phyloP scores from a whole-genome alignment of 2,113 vertebrate genomes.

The Mustelus asterias region DNA sequence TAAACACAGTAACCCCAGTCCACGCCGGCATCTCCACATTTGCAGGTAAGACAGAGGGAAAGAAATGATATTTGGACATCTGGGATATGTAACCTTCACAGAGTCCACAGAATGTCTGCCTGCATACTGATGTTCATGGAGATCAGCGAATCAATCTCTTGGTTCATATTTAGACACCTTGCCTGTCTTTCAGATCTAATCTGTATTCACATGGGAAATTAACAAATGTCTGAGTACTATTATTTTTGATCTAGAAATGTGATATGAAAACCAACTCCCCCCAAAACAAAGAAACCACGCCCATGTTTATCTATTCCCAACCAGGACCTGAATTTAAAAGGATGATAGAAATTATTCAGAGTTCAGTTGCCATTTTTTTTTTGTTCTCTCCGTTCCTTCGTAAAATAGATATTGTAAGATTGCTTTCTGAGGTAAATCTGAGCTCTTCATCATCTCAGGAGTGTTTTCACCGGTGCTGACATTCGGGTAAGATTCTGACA shows the following conservation, averaged over 20 bases:
- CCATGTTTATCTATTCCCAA: background rate
- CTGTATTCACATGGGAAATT: slow-evolving; percentile 35
- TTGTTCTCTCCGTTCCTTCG: background rate
- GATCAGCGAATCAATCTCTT: slow-evolving; percentile 22
- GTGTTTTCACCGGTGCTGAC: background rate
- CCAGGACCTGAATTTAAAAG: background rate
- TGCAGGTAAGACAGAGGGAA: background rate
- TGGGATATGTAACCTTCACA: background rate
- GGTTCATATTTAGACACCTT: background rate
- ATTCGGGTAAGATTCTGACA: background rate
- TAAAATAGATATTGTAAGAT: background rate
- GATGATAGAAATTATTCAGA: background rate
- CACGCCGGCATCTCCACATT: too few relatives aligned
- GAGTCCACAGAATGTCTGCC: background rate
- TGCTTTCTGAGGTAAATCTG: background rate
- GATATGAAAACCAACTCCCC: background rate
- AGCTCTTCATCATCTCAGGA: background rate
- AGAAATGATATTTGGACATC: background rate
- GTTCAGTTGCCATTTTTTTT: background rate
- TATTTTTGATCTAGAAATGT: slow-evolving; percentile 1
- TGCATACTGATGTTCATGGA: background rate
- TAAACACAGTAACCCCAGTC: too few relatives aligned
- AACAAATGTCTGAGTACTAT: background rate
- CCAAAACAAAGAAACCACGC: background rate
- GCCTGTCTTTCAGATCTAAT: slow-evolving; percentile 21